These are phyloP conservation scores for Balanococcus diminutus DNA, from an alignment of 2,888 invertebrate species.

Conservation along the genomic window DNA sequence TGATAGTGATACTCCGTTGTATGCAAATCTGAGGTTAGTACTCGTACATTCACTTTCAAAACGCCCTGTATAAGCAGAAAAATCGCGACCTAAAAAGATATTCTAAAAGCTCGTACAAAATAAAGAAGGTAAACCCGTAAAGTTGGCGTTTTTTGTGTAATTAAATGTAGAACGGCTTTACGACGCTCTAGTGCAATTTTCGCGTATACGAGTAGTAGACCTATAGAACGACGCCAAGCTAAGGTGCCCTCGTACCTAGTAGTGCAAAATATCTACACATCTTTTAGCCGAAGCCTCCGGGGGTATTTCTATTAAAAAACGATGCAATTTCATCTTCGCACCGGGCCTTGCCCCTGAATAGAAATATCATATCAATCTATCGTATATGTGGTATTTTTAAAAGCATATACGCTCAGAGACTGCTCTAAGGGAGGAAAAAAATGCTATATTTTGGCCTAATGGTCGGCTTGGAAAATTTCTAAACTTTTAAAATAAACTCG, in stretches of 20 bases:
- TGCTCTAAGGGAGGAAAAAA: background rate
- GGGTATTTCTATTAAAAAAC: constrained; percentile 15
- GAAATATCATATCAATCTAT: constrained; percentile 20
- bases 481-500: constrained; percentile 33
- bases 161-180: constrained; percentile 1
- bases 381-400: background rate
- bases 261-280: background rate
- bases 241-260: background rate
- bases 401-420: background rate
- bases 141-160: background rate
- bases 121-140: background rate
- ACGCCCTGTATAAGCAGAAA: too few species aligned
- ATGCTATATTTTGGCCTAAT: constrained; percentile 27
- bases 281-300: background rate
- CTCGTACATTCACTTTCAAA: too few species aligned
- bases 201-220: too few species aligned
- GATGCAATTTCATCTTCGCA: constrained; percentile 6
- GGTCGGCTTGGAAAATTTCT: constrained; percentile 32
- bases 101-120: background rate
- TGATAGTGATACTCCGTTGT: too few species aligned
- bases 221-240: too few species aligned
- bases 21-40: too few species aligned
- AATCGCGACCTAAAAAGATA: background rate
- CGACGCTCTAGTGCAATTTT: constrained; percentile 2
- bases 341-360: background rate